These are phyloP conservation scores for Coronaproctus castanopsis DNA, from an alignment of 2,888 invertebrate species.

Conservation along the genomic window DNA sequence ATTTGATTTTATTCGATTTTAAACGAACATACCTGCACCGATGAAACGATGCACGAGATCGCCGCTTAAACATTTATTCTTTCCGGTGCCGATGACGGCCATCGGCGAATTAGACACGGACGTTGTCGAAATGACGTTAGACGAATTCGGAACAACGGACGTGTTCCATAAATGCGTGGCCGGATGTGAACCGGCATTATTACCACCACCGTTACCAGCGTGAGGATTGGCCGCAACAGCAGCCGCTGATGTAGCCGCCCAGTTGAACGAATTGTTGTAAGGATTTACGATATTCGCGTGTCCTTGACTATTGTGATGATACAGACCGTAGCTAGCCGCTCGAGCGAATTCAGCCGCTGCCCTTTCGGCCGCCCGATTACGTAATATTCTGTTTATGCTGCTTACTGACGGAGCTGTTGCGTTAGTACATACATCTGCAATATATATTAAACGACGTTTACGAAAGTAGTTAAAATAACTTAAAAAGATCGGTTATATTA, in stretches of 20 bases:
- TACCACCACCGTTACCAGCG: too few relatives aligned
- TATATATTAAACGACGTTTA: too few relatives aligned
- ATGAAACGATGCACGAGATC: neutral
- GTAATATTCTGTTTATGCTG: slow-evolving; percentile 85
- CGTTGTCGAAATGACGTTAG: neutral
- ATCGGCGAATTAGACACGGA: neutral
- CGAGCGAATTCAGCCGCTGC: slow-evolving; percentile 90
- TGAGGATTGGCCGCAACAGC: slow-evolving; percentile 25
- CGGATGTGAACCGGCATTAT: neutral
- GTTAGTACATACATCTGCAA: slow-evolving; percentile 77
- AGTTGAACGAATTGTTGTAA: slow-evolving; percentile 39
- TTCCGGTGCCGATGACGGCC: neutral
- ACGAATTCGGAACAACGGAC: slow-evolving; percentile 12
- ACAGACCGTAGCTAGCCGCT: slow-evolving; percentile 72
- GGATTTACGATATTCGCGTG: slow-evolving; percentile 28
- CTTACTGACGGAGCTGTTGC: slow-evolving; percentile 91
- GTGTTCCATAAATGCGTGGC: slow-evolving; percentile 17
- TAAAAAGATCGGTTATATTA: too few relatives aligned
- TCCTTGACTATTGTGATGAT: slow-evolving; percentile 26
- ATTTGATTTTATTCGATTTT: too few relatives aligned
- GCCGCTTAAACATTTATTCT: neutral
- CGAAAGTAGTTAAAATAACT: too few relatives aligned
- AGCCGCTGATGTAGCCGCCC: slow-evolving; percentile 77
- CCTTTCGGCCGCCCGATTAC: slow-evolving; percentile 87
- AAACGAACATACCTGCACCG: slow-evolving; percentile 43